Evolutionary conservation across 2,888 invertebrate species (phyloP).

Genomic region (Drosophila lutescens): DNA sequence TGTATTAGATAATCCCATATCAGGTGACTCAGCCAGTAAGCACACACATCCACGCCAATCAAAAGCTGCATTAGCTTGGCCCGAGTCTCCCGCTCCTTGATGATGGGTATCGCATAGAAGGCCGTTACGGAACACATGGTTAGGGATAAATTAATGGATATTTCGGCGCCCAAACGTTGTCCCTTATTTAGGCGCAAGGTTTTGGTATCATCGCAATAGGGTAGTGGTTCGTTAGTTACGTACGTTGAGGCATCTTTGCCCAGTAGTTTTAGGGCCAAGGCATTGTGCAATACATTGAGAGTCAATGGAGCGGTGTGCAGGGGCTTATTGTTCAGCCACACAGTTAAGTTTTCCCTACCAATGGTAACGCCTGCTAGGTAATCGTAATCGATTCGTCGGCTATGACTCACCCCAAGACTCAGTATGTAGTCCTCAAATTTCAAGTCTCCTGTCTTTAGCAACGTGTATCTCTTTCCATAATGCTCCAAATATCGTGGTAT

Average conservation of each 20-base stretch:
- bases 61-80: slow-evolving; percentile 90
- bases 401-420: slow-evolving; percentile 15
- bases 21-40: slow-evolving; percentile 89
- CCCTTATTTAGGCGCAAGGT: slow-evolving; percentile 77
- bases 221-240: slow-evolving; percentile 88
- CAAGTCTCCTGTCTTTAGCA: slow-evolving; percentile 1
- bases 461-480: background rate
- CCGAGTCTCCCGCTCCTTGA: slow-evolving; percentile 88
- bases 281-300: slow-evolving; percentile 87
- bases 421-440: slow-evolving; percentile 53
- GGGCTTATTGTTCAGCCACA: slow-evolving; percentile 91
- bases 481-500: slow-evolving; percentile 14
- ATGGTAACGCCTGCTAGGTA: slow-evolving; percentile 86
- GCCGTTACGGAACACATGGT: slow-evolving; percentile 88
- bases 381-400: slow-evolving; percentile 77
- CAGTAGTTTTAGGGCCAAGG: slow-evolving; percentile 85
- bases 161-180: slow-evolving; percentile 85
- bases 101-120: slow-evolving; percentile 87
- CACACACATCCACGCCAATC: slow-evolving; percentile 88
- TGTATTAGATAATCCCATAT: slow-evolving; percentile 86
- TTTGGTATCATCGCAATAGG: slow-evolving; percentile 86
- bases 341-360: slow-evolving; percentile 84
- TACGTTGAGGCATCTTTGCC: slow-evolving; percentile 55
- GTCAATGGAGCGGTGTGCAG: slow-evolving; percentile 89
- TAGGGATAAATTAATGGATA: slow-evolving; percentile 89